Conservation (phyloP, 1,140 invertebrate genomes). For the Ceratosolen solmsi region DNA sequence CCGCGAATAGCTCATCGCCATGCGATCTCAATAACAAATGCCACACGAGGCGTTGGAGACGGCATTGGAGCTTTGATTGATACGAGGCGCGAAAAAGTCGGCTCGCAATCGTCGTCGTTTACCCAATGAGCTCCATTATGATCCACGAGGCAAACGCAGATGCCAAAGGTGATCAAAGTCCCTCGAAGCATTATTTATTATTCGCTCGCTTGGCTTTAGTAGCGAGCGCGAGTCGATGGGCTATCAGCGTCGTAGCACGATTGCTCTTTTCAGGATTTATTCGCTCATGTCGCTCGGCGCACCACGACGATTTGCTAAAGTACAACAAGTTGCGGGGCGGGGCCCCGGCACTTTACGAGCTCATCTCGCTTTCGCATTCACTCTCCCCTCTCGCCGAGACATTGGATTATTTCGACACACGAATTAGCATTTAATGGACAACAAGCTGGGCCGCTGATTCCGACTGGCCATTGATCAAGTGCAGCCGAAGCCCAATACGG, state of each 20-base stretch:
- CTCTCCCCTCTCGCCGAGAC: too few species aligned
- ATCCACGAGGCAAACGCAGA: not conserved
- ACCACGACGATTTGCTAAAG: too few species aligned
- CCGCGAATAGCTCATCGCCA: not conserved
- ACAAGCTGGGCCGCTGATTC: not conserved
- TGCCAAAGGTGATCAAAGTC: not conserved
- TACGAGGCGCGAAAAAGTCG: conserved; percentile 42
- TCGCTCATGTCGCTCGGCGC: too few species aligned
- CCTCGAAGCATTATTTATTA: too few species aligned
- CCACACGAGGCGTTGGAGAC: conserved; percentile 31
- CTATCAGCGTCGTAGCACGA: too few species aligned
- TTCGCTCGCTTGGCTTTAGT: too few species aligned
- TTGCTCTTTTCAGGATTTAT: too few species aligned
- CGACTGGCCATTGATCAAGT: not conserved
- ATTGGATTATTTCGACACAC: not conserved
- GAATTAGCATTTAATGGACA: conserved; percentile 2
- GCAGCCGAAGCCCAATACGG: not conserved
- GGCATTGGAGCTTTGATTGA: conserved; percentile 34
- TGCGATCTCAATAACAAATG: conserved; percentile 42
- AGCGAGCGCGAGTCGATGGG: too few species aligned
- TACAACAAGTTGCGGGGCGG: not conserved
- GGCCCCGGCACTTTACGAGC: not conserved
- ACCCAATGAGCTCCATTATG: conserved; percentile 35
- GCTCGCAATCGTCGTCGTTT: conserved; percentile 29
- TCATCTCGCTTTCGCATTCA: too few species aligned